Evolutionary conservation across 2,113 vertebrate species (phyloP), one percentile per base, ranked within the genome.

Genomic region (Deroptyus accipitrinus): DNA sequence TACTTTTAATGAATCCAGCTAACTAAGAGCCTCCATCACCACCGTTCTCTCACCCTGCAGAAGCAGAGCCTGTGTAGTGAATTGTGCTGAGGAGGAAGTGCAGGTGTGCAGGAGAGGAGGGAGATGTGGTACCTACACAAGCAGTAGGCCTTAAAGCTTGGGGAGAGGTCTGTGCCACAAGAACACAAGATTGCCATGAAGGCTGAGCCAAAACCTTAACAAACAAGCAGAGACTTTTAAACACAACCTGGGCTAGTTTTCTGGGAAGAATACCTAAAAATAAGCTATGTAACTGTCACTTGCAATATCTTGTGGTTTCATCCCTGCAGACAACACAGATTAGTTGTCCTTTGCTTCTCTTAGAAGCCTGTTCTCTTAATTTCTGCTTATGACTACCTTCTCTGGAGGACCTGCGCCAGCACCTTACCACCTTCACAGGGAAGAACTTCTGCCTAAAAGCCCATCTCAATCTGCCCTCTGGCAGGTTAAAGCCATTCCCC

Each of bases 21-120:
- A 20, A 61, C 73, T 54, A 20, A 61, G 4, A n/a, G 28, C 16
- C 27, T 33, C 44, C n/a, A 66, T 4, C 13, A 35, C 3, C 23
- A 54, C 24, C 8, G 2, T 12, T 31, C 33, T 14, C 25, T 54
- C 7, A 7, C 17, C 2, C 11, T 28, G 1, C 28, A 78, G 59
- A 11, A 22, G 42, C 7, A 86, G 49, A 33, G 49, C 7, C 5
- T 31, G 9, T 31, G 1, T 8, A 8, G 25, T 77, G 33, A 35
- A 25, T 9, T 20, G 33, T 6, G 18, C 1, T 52, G 61, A 25
- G 25, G 54, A 27, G 7, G 8, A 52, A 27, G 18, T 8, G 27
- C 5, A 52, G 33, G 1, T 18, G 10, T 7, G 0, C 3, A 7
- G 24, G 17, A 37, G 10, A 9, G 10, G 17, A 55, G 79, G 31